Evolutionary conservation across 2,888 invertebrate genomes (phyloP).

Genomic region (Teleogryllus oceanicus): DNA sequence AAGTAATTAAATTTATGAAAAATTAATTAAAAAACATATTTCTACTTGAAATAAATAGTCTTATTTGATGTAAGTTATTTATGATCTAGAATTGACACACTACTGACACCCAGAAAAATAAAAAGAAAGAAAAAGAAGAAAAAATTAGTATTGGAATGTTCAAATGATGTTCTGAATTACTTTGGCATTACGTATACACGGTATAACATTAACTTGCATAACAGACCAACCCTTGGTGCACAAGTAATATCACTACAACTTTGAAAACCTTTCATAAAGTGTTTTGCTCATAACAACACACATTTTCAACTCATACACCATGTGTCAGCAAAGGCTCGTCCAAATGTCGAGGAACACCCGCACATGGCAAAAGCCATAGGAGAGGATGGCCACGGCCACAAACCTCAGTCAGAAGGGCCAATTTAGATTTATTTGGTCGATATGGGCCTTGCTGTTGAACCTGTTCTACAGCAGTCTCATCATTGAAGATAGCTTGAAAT

Average conservation of each 20-base stretch:
- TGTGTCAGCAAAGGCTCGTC: constrained; percentile 47
- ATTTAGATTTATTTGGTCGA: constrained; percentile 55
- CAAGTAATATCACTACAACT: not conserved
- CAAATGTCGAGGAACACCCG: constrained; percentile 49
- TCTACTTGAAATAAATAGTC: no score
- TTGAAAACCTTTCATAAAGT: not conserved
- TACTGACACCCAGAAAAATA: no score
- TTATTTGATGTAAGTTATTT: no score
- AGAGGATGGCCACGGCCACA: constrained; percentile 71
- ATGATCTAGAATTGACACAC: no score
- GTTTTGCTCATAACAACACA: not conserved
- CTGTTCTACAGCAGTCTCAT: constrained; percentile 80
- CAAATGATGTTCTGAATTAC: not conserved
- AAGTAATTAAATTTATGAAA: no score
- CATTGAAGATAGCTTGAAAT: constrained; percentile 75
- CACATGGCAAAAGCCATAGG: constrained; percentile 70
- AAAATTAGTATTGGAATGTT: not conserved
- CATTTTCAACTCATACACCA: constrained; percentile 44
- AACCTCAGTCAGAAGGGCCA: constrained; percentile 69
- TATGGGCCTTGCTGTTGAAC: constrained; percentile 63
- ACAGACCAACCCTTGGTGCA: not conserved
- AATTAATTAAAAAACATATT: no score
- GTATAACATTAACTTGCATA: not conserved
- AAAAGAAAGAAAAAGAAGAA: no score
- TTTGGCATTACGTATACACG: not conserved